Evolutionary conservation across 1,140 invertebrate genomes (phyloP).

Genomic region (Matsumurasca onukii): DNA sequence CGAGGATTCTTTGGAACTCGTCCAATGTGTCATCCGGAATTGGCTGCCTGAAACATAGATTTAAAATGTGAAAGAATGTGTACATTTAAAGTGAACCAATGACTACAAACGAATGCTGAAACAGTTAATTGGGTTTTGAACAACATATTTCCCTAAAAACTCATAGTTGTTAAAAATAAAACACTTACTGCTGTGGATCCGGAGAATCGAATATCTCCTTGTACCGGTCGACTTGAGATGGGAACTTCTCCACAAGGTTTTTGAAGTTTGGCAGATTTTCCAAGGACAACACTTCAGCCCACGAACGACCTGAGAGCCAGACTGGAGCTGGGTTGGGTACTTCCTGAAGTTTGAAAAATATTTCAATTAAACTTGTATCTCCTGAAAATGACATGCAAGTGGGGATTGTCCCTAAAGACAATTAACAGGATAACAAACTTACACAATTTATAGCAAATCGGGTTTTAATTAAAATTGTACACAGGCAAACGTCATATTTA

Average conservation of each 20-base stretch:
- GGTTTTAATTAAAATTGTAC: too few relatives aligned
- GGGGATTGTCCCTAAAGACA: too few relatives aligned
- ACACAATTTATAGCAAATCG: too few relatives aligned
- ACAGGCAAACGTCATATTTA: too few relatives aligned
- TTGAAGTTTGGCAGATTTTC: constrained; percentile 53
- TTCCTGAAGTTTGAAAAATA: constrained; percentile 47
- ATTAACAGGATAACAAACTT: too few relatives aligned
- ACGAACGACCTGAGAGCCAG: constrained; percentile 61
- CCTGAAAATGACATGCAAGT: too few relatives aligned
- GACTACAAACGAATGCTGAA: too few relatives aligned
- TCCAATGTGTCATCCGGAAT: constrained; percentile 56
- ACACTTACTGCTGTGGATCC: constrained; percentile 56
- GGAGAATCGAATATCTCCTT: constrained; percentile 56
- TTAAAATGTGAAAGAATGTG: not conserved
- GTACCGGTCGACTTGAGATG: constrained; percentile 51
- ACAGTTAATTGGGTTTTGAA: too few relatives aligned
- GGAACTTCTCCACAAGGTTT: constrained; percentile 53
- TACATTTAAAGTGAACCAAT: too few relatives aligned
- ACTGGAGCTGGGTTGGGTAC: constrained; percentile 56
- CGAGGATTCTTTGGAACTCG: constrained; percentile 66
- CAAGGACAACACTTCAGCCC: constrained; percentile 62
- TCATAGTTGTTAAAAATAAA: too few relatives aligned
- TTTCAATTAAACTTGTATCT: too few relatives aligned
- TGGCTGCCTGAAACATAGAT: constrained; percentile 45
- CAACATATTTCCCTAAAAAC: too few relatives aligned